Evolutionary conservation across 2,113 vertebrate species (phyloP).

Genomic region (Mus pahari): DNA sequence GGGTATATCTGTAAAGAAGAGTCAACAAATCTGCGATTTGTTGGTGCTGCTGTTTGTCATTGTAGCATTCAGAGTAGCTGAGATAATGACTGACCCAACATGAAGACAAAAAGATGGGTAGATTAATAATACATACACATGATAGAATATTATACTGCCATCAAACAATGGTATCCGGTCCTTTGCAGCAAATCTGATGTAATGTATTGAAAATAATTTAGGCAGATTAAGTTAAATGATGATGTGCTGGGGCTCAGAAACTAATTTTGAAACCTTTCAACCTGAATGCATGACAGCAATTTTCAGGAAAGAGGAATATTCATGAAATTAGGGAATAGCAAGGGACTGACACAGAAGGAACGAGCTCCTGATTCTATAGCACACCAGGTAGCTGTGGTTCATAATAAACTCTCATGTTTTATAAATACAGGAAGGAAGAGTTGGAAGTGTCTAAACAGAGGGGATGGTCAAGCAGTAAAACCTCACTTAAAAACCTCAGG

Average conservation of each 20-base stretch:
- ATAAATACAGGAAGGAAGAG: background rate
- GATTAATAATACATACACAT: background rate
- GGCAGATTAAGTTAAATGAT: background rate
- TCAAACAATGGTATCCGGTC: background rate
- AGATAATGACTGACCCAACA: background rate
- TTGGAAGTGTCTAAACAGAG: background rate
- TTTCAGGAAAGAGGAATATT: background rate
- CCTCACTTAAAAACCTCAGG: background rate
- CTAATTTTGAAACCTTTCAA: background rate
- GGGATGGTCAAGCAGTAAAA: background rate
- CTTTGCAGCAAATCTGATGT: background rate
- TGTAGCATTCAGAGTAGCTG: background rate
- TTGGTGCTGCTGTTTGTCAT: too few species aligned
- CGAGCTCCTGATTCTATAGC: background rate
- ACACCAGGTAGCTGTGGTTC: background rate
- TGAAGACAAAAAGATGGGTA: fast-evolving
- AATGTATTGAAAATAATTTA: background rate
- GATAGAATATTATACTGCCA: background rate
- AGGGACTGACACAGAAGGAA: background rate
- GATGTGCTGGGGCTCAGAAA: too few species aligned
- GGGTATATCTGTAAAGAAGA: background rate
- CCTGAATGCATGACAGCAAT: background rate
- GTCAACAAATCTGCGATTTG: background rate
- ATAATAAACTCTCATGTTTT: background rate
- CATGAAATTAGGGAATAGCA: background rate